These are phyloP conservation scores for Scaptomyza tumidula DNA, from an alignment of 2,888 invertebrate species.

Conservation along the genomic window DNA sequence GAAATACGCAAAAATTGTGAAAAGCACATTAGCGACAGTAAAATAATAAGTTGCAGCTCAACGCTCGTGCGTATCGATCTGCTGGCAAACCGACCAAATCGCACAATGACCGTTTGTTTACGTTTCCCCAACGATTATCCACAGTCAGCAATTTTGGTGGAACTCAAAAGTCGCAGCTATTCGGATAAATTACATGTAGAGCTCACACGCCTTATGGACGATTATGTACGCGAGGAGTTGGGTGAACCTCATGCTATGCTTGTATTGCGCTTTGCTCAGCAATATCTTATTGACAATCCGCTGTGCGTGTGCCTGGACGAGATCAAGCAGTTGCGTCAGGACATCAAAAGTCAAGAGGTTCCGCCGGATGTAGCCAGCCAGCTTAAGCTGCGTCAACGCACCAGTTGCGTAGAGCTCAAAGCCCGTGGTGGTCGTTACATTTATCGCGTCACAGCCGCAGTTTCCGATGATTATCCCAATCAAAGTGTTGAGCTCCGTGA, in stretches of 20 bases:
- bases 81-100: slow-evolving; percentile 86
- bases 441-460: slow-evolving; percentile 86
- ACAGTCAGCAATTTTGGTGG: slow-evolving; percentile 86
- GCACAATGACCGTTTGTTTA: slow-evolving; percentile 87
- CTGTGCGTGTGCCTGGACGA: slow-evolving; percentile 90
- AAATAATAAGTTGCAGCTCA: slow-evolving; percentile 88
- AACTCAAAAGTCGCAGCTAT: slow-evolving; percentile 89
- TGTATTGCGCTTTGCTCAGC: slow-evolving; percentile 87
- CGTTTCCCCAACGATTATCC: slow-evolving; percentile 89
- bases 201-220: slow-evolving; percentile 86
- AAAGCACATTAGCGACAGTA: slow-evolving; percentile 87
- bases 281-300: slow-evolving; percentile 88
- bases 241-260: slow-evolving; percentile 87
- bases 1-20: slow-evolving; percentile 88
- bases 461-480: slow-evolving; percentile 89
- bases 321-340: slow-evolving; percentile 87
- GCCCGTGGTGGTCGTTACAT: slow-evolving; percentile 87
- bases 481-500: slow-evolving; percentile 85
- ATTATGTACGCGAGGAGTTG: slow-evolving; percentile 86
- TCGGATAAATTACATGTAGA: slow-evolving; percentile 87
- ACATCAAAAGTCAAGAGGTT: slow-evolving; percentile 77
- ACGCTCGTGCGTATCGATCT: slow-evolving; percentile 89
- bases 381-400: slow-evolving; percentile 89
- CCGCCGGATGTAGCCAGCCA: slow-evolving; percentile 85
- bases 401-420: slow-evolving; percentile 86